These are phyloP conservation scores for Lasiurus borealis DNA, from an alignment of 2,113 vertebrate species.

Conservation along the genomic window DNA sequence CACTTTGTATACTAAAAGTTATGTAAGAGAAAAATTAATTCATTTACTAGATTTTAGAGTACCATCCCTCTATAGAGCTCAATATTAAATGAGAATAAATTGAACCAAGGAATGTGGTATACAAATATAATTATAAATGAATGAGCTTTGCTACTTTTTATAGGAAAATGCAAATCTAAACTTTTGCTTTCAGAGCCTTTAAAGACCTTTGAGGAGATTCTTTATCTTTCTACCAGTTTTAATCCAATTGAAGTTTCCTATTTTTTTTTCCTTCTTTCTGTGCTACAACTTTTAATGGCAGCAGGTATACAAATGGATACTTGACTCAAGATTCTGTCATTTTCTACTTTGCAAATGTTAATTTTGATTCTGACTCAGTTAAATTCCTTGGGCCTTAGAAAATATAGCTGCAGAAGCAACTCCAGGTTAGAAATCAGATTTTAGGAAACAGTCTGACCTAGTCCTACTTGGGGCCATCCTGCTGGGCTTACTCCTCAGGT, in stretches of 20 bases:
- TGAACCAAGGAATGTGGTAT: neutral
- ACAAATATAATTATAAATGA: conserved; percentile 21
- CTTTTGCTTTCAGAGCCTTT: neutral
- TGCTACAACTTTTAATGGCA: neutral
- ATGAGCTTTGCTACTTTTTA: neutral
- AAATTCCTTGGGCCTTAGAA: neutral
- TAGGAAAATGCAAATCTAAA: conserved; percentile 28
- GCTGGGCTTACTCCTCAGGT: neutral
- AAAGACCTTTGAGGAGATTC: neutral
- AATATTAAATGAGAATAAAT: conserved; percentile 45
- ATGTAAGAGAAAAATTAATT: neutral
- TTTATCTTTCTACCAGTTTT: neutral
- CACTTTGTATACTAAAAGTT: neutral
- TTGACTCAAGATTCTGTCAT: neutral
- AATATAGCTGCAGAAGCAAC: neutral
- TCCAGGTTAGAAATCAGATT: neutral
- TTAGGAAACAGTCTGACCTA: neutral
- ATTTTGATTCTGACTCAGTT: neutral
- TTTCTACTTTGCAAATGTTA: neutral
- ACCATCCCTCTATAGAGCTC: neutral
- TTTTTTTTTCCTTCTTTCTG: conserved; percentile 3
- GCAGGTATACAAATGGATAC: neutral
- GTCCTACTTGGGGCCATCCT: neutral
- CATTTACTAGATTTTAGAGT: neutral
- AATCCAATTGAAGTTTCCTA: neutral